Evolutionary conservation across 2,797 vertebrate genomes (phyloP), one percentile per base, ranked within the genome.

Genomic region (Dryobates pubescens): DNA sequence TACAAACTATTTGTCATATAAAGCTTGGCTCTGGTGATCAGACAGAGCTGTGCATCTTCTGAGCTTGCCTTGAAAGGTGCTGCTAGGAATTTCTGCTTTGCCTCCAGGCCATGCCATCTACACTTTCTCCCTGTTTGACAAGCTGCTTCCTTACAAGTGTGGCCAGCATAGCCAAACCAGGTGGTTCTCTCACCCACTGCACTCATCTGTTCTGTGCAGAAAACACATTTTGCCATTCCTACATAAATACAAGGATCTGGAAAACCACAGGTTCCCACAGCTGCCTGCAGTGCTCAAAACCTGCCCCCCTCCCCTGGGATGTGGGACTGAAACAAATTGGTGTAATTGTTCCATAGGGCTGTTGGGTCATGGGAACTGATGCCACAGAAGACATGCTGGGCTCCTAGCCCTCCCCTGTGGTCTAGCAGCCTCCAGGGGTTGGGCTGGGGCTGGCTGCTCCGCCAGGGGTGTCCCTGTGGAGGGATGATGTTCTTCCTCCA

Each of bases 241-340:
- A 18, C 36, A 64, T 38, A 45, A 89, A 65, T 24, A 64, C 0
- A 22, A 89, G 90, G 82, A 49, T 92, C 59, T 92, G 59, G 79
- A 88, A 93, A 93, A 57, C 34, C 89, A 70, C 70, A 87, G 54
- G 63, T 89, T 95, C 89, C 63, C 89, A 92, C 85, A 95, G 92
- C 82, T 90, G 84, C 90, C 70, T 88, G 56, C 56, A 80, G 63
- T 10, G 36, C 82, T 87, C 58, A 73, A 34, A 78, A 58, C 69
- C 24, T 92, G 82, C 63, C 90, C 92, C 80, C 80, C 34, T 96
- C 95, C 91, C 95, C 30, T 93, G 95, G 93, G 91, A 96, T 86
- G 76, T 0, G 4, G 73, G 47, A 82, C 67, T 62, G 82, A 82
- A 89, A 87, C 63, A 75, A 76, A 57, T 86, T 88, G 82, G 88